phyloP scores from a whole-genome alignment of 2,113 vertebrate species.

The Dromas ardeola region DNA sequence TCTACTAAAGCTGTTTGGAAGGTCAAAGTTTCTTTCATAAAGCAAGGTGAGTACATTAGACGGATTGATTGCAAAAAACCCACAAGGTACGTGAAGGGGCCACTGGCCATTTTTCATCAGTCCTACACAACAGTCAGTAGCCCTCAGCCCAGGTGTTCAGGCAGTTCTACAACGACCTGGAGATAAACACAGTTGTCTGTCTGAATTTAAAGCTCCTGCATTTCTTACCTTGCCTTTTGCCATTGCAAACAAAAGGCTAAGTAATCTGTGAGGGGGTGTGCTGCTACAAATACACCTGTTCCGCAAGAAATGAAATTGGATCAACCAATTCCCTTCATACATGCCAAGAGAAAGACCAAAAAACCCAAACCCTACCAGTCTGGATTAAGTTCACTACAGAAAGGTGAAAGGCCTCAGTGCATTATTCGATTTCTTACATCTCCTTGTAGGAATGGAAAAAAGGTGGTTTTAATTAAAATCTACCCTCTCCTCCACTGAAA shows the following conservation, averaged over 20 bases:
- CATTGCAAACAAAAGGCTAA: background rate
- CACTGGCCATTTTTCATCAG: background rate
- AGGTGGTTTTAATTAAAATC: background rate
- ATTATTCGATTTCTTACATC: background rate
- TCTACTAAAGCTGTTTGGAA: background rate
- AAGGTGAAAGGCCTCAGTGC: background rate
- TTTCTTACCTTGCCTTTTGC: background rate
- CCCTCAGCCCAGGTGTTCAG: background rate
- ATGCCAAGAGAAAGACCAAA: background rate
- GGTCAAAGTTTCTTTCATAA: background rate
- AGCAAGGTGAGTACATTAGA: background rate
- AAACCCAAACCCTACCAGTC: background rate
- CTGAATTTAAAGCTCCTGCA: background rate
- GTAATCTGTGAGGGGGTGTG: background rate
- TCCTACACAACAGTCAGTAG: too few species aligned
- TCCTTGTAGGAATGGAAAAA: background rate
- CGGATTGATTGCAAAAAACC: background rate
- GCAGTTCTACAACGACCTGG: background rate
- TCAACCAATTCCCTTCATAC: background rate
- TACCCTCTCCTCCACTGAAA: background rate
- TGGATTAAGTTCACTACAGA: background rate
- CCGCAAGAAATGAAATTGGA: background rate
- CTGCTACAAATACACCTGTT: background rate
- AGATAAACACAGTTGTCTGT: background rate
- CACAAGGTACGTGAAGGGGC: accelerated